A percentile compares a stretch with the other conserved stretches of the same genome.
Evolutionary conservation across 2,113 vertebrate genomes (phyloP).

Genomic region (Rostratula benghalensis): DNA sequence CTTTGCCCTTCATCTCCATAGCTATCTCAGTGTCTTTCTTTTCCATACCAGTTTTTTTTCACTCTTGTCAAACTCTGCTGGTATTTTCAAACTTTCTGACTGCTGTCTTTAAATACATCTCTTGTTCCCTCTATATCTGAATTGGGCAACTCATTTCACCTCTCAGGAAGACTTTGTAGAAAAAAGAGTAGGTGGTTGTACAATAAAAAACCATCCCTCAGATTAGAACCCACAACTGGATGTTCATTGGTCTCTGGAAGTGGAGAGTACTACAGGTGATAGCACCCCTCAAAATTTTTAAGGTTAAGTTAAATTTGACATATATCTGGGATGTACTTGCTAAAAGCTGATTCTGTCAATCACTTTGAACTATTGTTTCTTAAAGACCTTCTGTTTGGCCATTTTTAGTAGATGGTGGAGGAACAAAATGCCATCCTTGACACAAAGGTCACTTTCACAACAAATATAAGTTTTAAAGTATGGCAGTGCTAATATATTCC

Average conservation of each 20-base stretch:
- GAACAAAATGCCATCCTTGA: neutral
- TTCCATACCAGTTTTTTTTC: rapidly evolving
- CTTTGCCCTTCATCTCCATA: neutral
- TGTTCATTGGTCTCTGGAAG: neutral
- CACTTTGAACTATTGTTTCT: neutral
- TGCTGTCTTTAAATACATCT: neutral
- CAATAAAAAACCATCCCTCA: neutral
- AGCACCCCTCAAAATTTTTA: neutral
- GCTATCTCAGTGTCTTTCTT: neutral
- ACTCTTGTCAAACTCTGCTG: neutral
- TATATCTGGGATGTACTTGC: neutral
- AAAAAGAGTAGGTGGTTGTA: neutral
- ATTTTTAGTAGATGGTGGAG: neutral
- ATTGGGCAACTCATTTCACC: neutral
- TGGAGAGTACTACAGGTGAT: neutral
- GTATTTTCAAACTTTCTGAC: neutral
- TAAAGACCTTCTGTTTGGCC: rapidly evolving
- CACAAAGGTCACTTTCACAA: neutral
- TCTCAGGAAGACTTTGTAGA: neutral
- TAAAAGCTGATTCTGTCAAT: neutral
- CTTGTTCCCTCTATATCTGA: neutral
- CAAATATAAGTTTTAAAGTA: neutral
- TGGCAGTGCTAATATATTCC: neutral
- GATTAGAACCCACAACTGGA: neutral
- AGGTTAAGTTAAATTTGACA: neutral